These are phyloP conservation scores for Trilocha varians DNA, from an alignment of 2,888 invertebrate species.

Conservation along the genomic window DNA sequence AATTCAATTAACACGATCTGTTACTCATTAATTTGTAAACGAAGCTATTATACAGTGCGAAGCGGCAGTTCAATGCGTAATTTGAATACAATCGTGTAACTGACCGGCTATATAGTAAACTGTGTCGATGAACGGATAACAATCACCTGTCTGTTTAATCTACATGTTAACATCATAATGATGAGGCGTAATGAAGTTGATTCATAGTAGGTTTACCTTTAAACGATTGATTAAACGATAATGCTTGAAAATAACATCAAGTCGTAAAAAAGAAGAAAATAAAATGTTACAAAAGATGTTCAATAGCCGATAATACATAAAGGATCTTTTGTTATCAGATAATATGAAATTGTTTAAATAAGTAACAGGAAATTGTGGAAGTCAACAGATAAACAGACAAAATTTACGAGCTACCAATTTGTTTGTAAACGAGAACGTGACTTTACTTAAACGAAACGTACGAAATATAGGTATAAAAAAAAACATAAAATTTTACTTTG, in stretches of 20 bases:
- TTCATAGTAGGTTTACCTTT: too few species aligned
- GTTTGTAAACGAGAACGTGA: slow-evolving; percentile 15
- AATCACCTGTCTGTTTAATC: slow-evolving; percentile 6
- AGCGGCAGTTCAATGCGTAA: background rate
- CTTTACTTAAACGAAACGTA: slow-evolving; percentile 12
- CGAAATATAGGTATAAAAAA: background rate
- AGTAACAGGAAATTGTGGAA: slow-evolving; percentile 6
- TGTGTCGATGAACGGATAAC: background rate
- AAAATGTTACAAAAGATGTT: too few species aligned
- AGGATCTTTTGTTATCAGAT: background rate
- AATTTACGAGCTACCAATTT: slow-evolving; percentile 17
- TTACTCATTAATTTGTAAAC: background rate
- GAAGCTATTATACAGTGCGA: background rate
- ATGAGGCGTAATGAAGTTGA: too few species aligned
- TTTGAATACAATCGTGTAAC: slow-evolving; percentile 7
- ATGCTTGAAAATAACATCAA: too few species aligned
- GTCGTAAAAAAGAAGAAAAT: too few species aligned
- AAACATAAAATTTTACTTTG: background rate
- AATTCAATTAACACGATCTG: background rate
- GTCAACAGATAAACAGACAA: slow-evolving; percentile 11
- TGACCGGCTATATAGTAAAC: background rate
- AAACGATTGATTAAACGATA: too few species aligned
- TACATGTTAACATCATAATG: too few species aligned
- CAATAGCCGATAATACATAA: background rate
- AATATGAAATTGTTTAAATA: background rate